These are phyloP conservation scores for Alitta virens DNA, from an alignment of 2,888 invertebrate genomes.

Conservation along the genomic window DNA sequence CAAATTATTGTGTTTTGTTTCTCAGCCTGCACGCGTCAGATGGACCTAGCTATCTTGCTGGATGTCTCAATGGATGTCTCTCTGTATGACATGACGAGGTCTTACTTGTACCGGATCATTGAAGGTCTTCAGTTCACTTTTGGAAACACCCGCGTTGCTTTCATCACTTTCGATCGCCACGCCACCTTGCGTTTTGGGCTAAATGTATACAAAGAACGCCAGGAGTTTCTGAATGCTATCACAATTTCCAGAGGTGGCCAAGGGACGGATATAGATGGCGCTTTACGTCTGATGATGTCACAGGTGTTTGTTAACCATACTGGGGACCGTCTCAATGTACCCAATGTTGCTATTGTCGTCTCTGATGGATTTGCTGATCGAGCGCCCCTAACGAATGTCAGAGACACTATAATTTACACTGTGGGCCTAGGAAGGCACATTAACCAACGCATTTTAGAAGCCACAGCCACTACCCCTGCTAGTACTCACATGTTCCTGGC, in stretches of 20 bases:
- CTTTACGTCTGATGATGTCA: neutral
- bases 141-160: slow-evolving; percentile 5
- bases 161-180: slow-evolving; percentile 2
- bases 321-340: slow-evolving; percentile 6
- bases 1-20: no score
- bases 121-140: slow-evolving; percentile 9
- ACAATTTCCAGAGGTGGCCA: neutral
- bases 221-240: slow-evolving; percentile 7
- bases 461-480: no score
- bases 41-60: slow-evolving; percentile 10
- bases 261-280: slow-evolving; percentile 1
- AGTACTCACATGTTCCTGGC: no score
- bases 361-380: slow-evolving; percentile 2
- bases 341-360: slow-evolving; percentile 8
- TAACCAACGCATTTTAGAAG: neutral
- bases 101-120: slow-evolving; percentile 2
- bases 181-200: slow-evolving; percentile 3
- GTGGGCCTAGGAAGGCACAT: slow-evolving; percentile 6
- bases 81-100: neutral
- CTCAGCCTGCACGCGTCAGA: slow-evolving; percentile 3
- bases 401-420: neutral
- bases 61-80: slow-evolving; percentile 3
- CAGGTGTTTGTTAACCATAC: neutral
- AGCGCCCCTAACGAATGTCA: neutral
- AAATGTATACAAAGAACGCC: neutral